Base-by-base conservation (phyloP, 2,113 vertebrate genomes). In the Bubo bubo region DNA sequence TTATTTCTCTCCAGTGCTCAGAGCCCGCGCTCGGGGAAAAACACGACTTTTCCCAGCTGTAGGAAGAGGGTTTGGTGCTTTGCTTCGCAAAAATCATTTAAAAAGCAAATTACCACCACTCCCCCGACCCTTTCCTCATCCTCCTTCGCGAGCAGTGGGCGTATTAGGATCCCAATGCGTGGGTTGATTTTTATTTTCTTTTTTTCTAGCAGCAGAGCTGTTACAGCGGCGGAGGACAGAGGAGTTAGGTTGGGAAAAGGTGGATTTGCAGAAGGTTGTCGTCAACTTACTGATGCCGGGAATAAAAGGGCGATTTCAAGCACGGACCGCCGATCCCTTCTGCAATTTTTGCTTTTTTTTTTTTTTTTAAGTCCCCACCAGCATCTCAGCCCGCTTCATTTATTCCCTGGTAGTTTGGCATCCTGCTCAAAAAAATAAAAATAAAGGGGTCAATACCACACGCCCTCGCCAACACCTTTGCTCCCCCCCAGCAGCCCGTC, bases 381-480 rank as follows among this genome's bases (percentile, higher is more conserved):
- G 49, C 60, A 16, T 39, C 34, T 91, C 88, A 35, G 11, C 70
- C 50, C 0, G 6, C 63, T 71, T 76, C 37, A 24, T 90, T 81
- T 64, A 67, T 37, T 67, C 45, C 45, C 37, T 2, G 13, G n/a
- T 17, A 32, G 16, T 86, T 55, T 72, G n/a, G 52, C 76, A 41
- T 68, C 49, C 49, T 68, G 49, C 79, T 24, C 26, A 85, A 74
- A 63, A 56, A 56, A 28, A 71, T 10, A 28, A 41, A 75, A 75
- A 47, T 22, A 52, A 82, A 47, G 30, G 59, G 10, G 10, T 79
- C 15, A 72, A n/a, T 28, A 62, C 24, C 9, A 2, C 47, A n/a
- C 3, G 2, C 23, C 43, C 53, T n/a, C 8, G 2, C 20, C 19
- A n/a, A 9, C 10, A 8, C 5, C 58, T 53, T 56, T 4, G 6